These are phyloP conservation scores for Phrynosoma blainvillii DNA, from an alignment of 2,113 vertebrate species.

Conservation along the genomic window DNA sequence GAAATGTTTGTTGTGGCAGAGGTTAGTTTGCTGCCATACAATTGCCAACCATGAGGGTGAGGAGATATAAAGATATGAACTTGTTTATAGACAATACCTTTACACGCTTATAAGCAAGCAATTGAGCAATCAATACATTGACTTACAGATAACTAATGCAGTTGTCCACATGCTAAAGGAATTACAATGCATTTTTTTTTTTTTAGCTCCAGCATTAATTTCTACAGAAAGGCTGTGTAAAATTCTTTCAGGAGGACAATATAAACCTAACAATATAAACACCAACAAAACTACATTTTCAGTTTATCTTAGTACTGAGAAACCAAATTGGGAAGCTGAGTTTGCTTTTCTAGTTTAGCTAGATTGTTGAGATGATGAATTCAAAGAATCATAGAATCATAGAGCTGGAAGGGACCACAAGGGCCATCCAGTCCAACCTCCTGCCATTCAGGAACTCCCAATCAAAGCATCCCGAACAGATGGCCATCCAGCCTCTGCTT, in stretches of 20 bases:
- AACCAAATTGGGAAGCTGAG: not conserved
- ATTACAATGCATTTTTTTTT: constrained; percentile 27
- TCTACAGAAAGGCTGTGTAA: not conserved
- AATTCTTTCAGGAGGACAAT: not conserved
- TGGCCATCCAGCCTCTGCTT: too few species aligned
- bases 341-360: too few species aligned
- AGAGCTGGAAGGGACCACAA: too few species aligned
- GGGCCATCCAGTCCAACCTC: too few species aligned
- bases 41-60: constrained; percentile 11
- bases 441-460: too few species aligned
- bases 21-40: not conserved
- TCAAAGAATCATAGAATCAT: too few species aligned
- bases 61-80: constrained; percentile 32
- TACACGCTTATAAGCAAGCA: constrained; percentile 49
- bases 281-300: not conserved
- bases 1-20: constrained; percentile 26
- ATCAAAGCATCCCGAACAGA: too few species aligned
- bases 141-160: constrained; percentile 53
- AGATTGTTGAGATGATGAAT: too few species aligned
- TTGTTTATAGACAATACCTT: constrained; percentile 23
- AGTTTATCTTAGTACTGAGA: not conserved
- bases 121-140: constrained; percentile 52
- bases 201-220: constrained; percentile 6
- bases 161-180: constrained; percentile 30
- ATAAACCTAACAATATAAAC: not conserved